Evolutionary conservation across 2,113 vertebrate genomes (phyloP).

Genomic region (Mellivora capensis): DNA sequence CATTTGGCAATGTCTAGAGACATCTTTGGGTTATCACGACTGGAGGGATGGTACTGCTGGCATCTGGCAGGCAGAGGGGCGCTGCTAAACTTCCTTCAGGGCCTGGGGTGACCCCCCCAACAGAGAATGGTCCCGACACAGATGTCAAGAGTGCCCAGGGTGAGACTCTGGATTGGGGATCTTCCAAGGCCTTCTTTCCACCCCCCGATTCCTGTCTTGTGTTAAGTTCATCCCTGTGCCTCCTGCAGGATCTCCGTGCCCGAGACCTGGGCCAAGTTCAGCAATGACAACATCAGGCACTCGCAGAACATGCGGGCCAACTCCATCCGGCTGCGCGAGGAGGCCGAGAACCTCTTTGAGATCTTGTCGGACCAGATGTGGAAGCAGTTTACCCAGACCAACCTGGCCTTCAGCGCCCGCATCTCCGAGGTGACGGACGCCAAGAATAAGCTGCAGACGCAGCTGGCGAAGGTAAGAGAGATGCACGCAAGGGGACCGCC

Average conservation of each 20-base stretch:
- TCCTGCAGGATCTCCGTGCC: constrained; percentile 73
- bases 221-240: neutral
- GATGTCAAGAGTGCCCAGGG: fast-evolving
- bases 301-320: constrained; percentile 78
- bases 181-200: neutral
- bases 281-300: constrained; percentile 78
- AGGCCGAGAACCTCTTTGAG: constrained; percentile 73
- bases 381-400: constrained; percentile 78
- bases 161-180: neutral
- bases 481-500: fast-evolving
- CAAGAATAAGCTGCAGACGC: constrained; percentile 80
- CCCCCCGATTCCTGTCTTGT: fast-evolving
- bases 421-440: constrained; percentile 70
- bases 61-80: neutral
- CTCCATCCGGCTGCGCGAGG: constrained; percentile 75
- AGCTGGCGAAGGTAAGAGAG: constrained; percentile 80
- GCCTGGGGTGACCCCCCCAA: too few relatives aligned
- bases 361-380: constrained; percentile 75
- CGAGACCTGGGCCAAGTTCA: constrained; percentile 81
- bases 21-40: neutral
- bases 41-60: fast-evolving
- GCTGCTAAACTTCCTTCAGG: fast-evolving
- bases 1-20: neutral
- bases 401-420: constrained; percentile 76
- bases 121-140: neutral